Evolutionary conservation across 2,888 invertebrate species (phyloP).

Genomic region (Diabrotica balteata): DNA sequence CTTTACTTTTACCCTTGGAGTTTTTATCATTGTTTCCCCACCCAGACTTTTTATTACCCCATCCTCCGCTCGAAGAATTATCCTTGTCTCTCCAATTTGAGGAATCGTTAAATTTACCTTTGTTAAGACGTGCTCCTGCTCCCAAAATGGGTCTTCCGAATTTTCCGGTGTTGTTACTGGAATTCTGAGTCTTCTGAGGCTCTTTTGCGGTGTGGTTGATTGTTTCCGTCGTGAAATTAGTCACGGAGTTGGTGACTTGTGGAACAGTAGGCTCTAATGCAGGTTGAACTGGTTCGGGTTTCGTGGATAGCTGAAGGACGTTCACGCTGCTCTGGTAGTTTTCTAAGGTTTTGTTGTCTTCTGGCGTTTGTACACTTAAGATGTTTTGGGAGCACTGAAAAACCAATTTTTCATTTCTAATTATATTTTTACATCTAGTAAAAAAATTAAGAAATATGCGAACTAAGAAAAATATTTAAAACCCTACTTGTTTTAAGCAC

Average conservation of each 20-base stretch:
- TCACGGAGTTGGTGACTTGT: constrained; percentile 20
- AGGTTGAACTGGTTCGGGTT: constrained; percentile 34
- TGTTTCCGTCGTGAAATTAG: constrained; percentile 36
- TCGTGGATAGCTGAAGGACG: constrained; percentile 53
- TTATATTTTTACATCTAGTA: neutral
- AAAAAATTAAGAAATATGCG: neutral
- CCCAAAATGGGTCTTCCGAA: constrained; percentile 56
- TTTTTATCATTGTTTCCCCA: constrained; percentile 37
- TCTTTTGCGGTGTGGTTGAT: constrained; percentile 23
- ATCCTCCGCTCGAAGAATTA: constrained; percentile 15
- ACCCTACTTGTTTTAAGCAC: too few species aligned
- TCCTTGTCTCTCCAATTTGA: constrained; percentile 42
- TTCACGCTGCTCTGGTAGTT: constrained; percentile 55
- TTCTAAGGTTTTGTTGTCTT: constrained; percentile 51
- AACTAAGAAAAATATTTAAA: too few species aligned
- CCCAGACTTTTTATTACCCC: constrained; percentile 38
- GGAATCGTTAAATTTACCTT: constrained; percentile 38
- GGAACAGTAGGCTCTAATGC: constrained; percentile 8
- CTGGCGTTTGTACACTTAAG: constrained; percentile 53
- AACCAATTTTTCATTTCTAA: neutral
- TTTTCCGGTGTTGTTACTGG: constrained; percentile 20
- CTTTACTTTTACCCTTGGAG: constrained; percentile 34
- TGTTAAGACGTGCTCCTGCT: constrained; percentile 52
- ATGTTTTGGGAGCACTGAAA: constrained; percentile 49
- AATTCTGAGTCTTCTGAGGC: constrained; percentile 11